These are phyloP conservation scores for Plutella xylostella DNA, from an alignment of 2,888 invertebrate species.

Conservation along the genomic window DNA sequence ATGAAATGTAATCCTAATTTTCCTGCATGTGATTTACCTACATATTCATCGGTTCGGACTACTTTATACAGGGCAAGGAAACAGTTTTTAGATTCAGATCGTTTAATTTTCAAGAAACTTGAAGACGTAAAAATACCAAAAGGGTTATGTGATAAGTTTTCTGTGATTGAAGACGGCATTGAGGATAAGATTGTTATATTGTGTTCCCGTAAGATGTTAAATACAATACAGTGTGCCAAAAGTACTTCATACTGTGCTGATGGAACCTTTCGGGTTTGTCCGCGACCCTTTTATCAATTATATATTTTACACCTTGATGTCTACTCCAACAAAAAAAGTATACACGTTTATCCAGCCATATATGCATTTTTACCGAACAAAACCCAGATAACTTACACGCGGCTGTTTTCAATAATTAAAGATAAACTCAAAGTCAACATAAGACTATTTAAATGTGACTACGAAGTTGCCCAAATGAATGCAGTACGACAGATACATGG, in stretches of 20 bases:
- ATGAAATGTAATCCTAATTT: constrained; percentile 1
- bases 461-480: constrained; percentile 7
- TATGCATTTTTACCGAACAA: constrained; percentile 13
- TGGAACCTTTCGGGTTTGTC: neutral
- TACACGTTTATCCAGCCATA: constrained; percentile 12
- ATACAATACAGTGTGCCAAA: neutral
- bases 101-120: neutral
- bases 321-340: constrained; percentile 10
- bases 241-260: neutral
- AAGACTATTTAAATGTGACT: constrained; percentile 8
- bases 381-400: constrained; percentile 6
- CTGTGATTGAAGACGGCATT: constrained; percentile 13
- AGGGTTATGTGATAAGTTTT: constrained; percentile 10
- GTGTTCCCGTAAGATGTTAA: constrained; percentile 6
- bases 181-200: constrained; percentile 11
- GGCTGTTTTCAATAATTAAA: neutral
- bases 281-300: constrained; percentile 11
- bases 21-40: constrained; percentile 7
- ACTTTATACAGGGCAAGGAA: constrained; percentile 13
- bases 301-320: constrained; percentile 13
- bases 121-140: constrained; percentile 10
- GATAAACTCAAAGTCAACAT: constrained; percentile 3
- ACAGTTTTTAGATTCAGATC: constrained; percentile 11
- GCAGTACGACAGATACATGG: neutral
- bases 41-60: constrained; percentile 6